Conservation (phyloP, 2,113 vertebrate genomes). For the Castor canadensis region DNA sequence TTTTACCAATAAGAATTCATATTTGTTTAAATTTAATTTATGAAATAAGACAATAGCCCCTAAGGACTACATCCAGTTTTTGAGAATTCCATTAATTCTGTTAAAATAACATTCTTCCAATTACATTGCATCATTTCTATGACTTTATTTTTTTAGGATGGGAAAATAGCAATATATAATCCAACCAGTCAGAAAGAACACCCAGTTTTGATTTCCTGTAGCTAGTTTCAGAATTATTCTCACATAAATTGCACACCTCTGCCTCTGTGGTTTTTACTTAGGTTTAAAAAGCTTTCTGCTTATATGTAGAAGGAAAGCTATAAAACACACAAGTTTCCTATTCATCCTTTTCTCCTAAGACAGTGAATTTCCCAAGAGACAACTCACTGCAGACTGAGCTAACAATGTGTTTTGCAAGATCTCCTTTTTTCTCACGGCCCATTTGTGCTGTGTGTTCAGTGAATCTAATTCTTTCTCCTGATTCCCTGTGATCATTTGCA, state of each 20-base stretch:
- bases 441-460: not conserved
- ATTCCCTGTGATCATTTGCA: not conserved
- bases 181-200: not conserved
- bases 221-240: conserved; percentile 13
- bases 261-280: not conserved
- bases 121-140: not conserved
- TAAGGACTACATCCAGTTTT: not conserved
- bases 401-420: not conserved
- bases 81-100: not conserved
- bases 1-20: not conserved
- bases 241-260: not conserved
- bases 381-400: not conserved
- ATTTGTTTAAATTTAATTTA: not conserved
- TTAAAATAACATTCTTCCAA: conserved; percentile 7
- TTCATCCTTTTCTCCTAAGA: not conserved
- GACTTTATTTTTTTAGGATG: not conserved
- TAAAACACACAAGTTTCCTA: not conserved
- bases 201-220: not conserved
- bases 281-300: conserved; percentile 1
- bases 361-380: not conserved
- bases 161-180: not conserved
- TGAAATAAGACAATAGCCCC: not conserved
- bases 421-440: not conserved
- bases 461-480: not conserved
- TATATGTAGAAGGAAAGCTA: not conserved